Evolutionary conservation across 2,797 vertebrate species (phyloP), one percentile per base, ranked within the genome.

Genomic region (Epinephelus awoara): DNA sequence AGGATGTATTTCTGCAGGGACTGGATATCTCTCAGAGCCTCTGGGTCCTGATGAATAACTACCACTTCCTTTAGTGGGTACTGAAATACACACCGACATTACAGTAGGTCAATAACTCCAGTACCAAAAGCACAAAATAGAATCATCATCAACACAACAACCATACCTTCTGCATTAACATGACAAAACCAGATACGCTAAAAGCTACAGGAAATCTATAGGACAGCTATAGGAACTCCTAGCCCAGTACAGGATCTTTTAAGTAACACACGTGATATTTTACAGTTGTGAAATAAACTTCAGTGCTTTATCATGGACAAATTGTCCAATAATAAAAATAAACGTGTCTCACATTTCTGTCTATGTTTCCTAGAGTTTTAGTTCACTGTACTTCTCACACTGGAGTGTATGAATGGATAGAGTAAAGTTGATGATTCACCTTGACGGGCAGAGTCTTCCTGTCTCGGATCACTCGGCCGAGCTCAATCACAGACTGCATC

Each of bases 401-500:
- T 7, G 4, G 0, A 72, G 42, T 50, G 51, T 17, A n/a, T 19
- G 54, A 56, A 62, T 8, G 27, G 25, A 62, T 15, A 18, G 49
- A 47, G 15, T 69, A 14, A 55, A 68, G 66, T 7, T 38, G 70
- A 68, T 46, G 21, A 58, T 64, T 83, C 82, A 99, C 98, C 96
- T 99, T 99, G 85, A 99, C 95, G 12, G 98, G 98, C 82, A 99
- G 95, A 9, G 97, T 98, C 94, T 96, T 99, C 70, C 98, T 95
- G 94, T 99, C 98, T 88, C 98, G 94, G 89, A 99, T 99, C 88
- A 99, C 98, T 84, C 98, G 94, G 27, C 98, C 98, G 79, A 99
- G 96, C 91, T 99, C 98, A 82, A 99, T 98, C 92, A 99, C 97
- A 7, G 98, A 99, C 90, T 99, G 98, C 97, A 99, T 98, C 85